A percentile compares a stretch with the other conserved stretches of the same genome.
Conservation (phyloP, 2,113 vertebrate species). For the Hippolais icterina region DNA sequence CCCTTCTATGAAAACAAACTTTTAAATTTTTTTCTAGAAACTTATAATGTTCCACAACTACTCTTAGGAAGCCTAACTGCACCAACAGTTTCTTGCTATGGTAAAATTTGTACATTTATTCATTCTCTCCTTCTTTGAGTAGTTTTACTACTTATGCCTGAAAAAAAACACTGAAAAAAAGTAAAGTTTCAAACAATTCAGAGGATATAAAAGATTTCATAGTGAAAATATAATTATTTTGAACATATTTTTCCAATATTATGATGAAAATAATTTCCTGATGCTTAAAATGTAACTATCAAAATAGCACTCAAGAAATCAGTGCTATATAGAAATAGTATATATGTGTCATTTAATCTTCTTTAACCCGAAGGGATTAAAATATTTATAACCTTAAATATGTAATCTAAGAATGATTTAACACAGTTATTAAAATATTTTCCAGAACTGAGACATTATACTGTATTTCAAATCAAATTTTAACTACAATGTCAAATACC, state of each 20-base stretch:
- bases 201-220: not conserved
- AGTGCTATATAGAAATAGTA: not conserved
- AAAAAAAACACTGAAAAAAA: not conserved
- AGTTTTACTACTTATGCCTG: not conserved
- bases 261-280: not conserved
- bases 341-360: not conserved
- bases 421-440: not conserved
- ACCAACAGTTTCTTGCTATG: not conserved
- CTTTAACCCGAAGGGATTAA: not conserved
- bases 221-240: not conserved
- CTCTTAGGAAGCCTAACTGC: not conserved
- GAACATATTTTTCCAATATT: not conserved
- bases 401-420: not conserved
- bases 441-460: not conserved
- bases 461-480: not conserved
- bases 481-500: not conserved
- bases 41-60: not conserved
- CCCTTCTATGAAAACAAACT: not conserved
- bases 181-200: not conserved
- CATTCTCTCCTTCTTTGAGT: not conserved
- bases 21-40: not conserved
- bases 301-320: not conserved
- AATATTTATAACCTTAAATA: not conserved
- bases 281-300: not conserved
- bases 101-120: not conserved